Base-by-base conservation (phyloP, 2,797 vertebrate species). In the Anisognathus igniventris region DNA sequence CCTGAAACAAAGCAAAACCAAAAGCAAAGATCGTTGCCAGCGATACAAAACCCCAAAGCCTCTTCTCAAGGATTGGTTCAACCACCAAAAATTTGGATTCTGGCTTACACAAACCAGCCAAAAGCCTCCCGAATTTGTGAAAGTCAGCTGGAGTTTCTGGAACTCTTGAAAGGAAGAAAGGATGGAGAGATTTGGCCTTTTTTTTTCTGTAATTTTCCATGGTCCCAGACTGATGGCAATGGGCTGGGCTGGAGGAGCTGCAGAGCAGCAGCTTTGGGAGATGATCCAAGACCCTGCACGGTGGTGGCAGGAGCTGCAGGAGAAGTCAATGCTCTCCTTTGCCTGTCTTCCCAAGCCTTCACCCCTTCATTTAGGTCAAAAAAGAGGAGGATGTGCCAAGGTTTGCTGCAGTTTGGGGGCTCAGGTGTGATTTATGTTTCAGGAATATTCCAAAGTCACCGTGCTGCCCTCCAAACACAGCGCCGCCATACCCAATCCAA, bases 1-100 rank as follows among this genome's bases (percentile, higher is more conserved):
- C 81, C 72, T 72, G 56, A 89, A 85, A 20, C 12, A 61, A 93
- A 92, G 80, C 72, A 96, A 91, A 96, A 92, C 72, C 61, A 93
- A 95, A 91, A 93, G 70, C 67, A 79, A 45, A 90, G 78, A 75
- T 75, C 16, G 0, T 33, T 94, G 78, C 72, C 90, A 83, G 54
- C 0, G 30, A 83, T 39, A 91, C 37, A 78, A 81, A 92, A 90
- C 85, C 92, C 90, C 92, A 74, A 56, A 37, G n/a, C 5, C 21
- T 86, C 5, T 0, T 88, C 84, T 71, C 72, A 54, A 61, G 40
- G 4, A 13, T 90, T 64, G 48, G 77, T 90, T 90, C 83, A 93
- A 60, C 77, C 65, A 76, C 42, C 65, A 82, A 80, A 90, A 93
- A 93, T 94, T 57, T 85, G 85, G 76, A 80, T 60, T 83, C 81